Evolutionary conservation across 2,888 invertebrate genomes (phyloP), one percentile per base, ranked within the genome.

Genomic region (Lasioglossum lativentre): DNA sequence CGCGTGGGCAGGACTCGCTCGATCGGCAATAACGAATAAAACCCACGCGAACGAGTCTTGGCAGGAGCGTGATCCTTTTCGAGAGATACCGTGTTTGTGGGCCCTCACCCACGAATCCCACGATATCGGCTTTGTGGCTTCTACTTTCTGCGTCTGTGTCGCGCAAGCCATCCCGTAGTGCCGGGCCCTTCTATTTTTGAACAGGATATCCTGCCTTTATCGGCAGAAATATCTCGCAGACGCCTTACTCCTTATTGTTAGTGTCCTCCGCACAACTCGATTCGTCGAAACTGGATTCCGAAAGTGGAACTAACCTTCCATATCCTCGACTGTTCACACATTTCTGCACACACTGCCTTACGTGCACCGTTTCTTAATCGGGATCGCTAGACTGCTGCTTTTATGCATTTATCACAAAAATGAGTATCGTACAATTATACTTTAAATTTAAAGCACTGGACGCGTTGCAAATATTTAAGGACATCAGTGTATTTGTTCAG

Each of bases 1-100:
- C 30, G 75, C 75, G 89, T 84, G 38, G 83, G 72, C 74, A 89
- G 71, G 38, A 80, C 85, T 74, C 73, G 83, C 27, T 85, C 80
- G 87, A 90, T 87, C 90, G 45, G 82, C 80, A 87, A 90, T 89
- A 90, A 83, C 89, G 89, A 86, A 86, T 83, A 66, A 89, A 90
- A 77, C 90, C 90, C 90, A 90, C 90, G 90, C 90, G 78, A 63
- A 30, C 52, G 34, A 75, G 74, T 56, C 47, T 52, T 68, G 30
- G 82, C 90, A 79, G 88, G 83, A 89, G 83, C 82, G 83, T 85
- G 88, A 89, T 89, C 89, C 90, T 89, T 88, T 89, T 88, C 80
- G 74, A 86, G 86, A 80, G 85, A 80, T 80, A 86, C 40, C 74
- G n/a, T 3, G 52, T 52, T 52, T 52, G 47, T 23, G 45, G 14